Evolutionary conservation across 2,888 invertebrate species (phyloP), one percentile per base, ranked within the genome.

Genomic region (Dusona sp.): DNA sequence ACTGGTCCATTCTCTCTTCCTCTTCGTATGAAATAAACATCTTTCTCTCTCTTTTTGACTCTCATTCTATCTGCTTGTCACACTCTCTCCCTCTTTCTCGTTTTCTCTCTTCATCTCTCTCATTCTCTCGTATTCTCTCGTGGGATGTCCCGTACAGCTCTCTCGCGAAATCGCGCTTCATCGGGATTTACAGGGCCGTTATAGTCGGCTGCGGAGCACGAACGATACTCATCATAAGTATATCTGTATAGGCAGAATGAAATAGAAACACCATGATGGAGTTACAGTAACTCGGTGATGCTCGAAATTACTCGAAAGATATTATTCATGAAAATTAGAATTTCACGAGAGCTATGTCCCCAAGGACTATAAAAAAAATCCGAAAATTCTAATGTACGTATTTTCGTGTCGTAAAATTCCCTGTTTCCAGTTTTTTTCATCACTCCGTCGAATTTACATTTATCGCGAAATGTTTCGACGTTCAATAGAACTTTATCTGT

Each of bases 181-280:
- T 74, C 82, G 78, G 82, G 85, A 85, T 85, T 85, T 82, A 85
- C 85, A 85, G 85, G 77, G 64, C 85, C 78, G 85, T 85, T 85
- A 68, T 54, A 85, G 81, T 79, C 78, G 82, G 74, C 73, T 78
- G 74, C 68, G 19, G 78, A 78, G 54, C 72, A 72, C 77, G 57
- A 48, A 78, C 65, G 72, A 77, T 65, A 75, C 67, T 73, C 42
- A 73, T 36, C 33, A 38, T 29, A 25, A 25, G 38, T 42, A 33
- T 42, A 16, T 68, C 25, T 29, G 11, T 68, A 19, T 13, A 42
- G 25, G 51, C 29, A 45, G 45, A 57, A 67, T 19, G 72, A 48
- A 61, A 85, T 54, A 73, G 81, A 81, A 22, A 78, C 38, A 33
- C 16, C 22, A 67, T 73, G 65, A 73, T 33, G 68, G 70, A 57